Evolutionary conservation across 2,797 vertebrate species (phyloP), one percentile per base, ranked within the genome.

Genomic region (Falco rusticolus): DNA sequence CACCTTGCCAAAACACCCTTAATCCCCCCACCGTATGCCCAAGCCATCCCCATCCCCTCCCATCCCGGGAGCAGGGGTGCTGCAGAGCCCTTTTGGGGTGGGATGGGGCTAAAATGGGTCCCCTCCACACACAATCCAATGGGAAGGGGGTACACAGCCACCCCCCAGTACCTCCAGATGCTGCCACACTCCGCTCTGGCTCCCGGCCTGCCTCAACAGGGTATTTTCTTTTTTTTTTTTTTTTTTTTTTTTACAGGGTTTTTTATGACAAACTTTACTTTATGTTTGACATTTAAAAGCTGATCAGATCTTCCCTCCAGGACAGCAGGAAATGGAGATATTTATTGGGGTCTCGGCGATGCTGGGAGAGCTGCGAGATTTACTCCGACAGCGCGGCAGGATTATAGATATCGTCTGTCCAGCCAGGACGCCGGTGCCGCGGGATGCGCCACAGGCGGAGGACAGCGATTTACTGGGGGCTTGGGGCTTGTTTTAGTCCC

Each of bases 221-320:
- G 51, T 14, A 26, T 77, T 80, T 47, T 61, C 22, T 33, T 24
- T 10, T 50, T 22, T 28, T 7, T 16, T 77, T 80, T 47, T 61
- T 24, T 10, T 50, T 22, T 7, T 22, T 91, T 57, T 89, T 95
- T 97, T 70, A 97, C 92, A 54, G 80, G 93, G 69, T 86, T 87
- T 96, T 98, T 98, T 97, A 97, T 97, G 97, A 96, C 96, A 97
- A 97, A 97, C 97, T 98, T 97, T 95, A 91, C 97, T 96, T 97
- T 96, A 93, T 74, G 68, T 84, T 64, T 98, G 97, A 98, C 97
- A 97, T 97, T 97, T 98, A 97, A 96, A 93, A 97, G 95, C 97
- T 53, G 92, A 89, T 94, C 74, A 26, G 92, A 96, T 97, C 96
- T 97, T 71, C 93, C 96, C 93, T 96, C 71, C 89, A 83, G 91